These are phyloP conservation scores for Myodes glareolus DNA, from an alignment of 2,113 vertebrate species.

Conservation along the genomic window DNA sequence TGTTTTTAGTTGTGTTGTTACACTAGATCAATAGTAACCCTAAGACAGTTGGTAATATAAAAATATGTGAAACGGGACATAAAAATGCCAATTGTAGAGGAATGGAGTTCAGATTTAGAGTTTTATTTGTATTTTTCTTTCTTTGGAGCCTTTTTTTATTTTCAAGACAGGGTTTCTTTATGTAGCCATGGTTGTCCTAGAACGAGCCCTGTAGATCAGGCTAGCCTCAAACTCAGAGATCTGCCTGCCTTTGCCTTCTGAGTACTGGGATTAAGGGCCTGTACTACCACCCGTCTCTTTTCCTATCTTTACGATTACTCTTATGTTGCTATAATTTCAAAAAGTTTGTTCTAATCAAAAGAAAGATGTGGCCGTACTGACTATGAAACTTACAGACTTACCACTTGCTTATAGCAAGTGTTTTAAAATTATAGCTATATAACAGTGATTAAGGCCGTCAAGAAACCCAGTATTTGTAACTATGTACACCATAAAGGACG, in stretches of 20 bases:
- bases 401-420: background rate
- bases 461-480: background rate
- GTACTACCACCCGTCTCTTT: background rate
- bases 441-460: background rate
- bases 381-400: background rate
- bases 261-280: background rate
- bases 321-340: background rate
- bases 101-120: background rate
- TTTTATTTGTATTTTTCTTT: background rate
- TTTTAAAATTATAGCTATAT: background rate
- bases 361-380: background rate
- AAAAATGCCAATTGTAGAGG: background rate
- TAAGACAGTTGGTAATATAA: background rate
- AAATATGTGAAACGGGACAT: background rate
- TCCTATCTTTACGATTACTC: background rate
- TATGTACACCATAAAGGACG: background rate
- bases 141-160: background rate
- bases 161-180: background rate
- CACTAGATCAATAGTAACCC: background rate
- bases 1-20: background rate
- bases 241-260: background rate
- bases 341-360: background rate
- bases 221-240: background rate
- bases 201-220: background rate
- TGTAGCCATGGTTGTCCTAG: background rate